phyloP scores from a whole-genome alignment of 2,113 vertebrate species.

The Saguinus imperator region DNA sequence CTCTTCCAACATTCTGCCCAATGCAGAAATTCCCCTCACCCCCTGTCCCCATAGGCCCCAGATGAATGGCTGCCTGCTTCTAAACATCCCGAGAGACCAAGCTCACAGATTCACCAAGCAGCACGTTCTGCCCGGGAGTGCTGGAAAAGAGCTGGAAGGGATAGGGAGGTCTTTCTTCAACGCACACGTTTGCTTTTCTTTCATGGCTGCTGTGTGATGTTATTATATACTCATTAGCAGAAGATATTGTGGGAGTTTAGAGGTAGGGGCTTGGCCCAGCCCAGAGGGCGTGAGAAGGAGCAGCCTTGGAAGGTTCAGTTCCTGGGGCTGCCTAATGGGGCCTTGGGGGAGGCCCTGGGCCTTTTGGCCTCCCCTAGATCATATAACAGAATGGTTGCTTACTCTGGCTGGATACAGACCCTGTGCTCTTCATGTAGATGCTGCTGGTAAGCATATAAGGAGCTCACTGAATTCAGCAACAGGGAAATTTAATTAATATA shows the following conservation, averaged over 20 bases:
- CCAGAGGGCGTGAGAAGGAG: no score
- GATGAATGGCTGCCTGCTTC: neutral
- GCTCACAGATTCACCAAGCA: neutral
- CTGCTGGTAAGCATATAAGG: neutral
- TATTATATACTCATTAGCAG: neutral
- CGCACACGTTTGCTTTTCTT: neutral
- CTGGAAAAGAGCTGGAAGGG: neutral
- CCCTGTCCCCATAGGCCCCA: neutral
- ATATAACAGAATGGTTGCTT: accelerated
- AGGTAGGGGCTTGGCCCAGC: neutral
- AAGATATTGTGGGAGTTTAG: neutral
- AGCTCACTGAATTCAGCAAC: constrained; percentile 5
- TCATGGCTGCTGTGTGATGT: neutral
- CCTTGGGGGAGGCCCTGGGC: neutral
- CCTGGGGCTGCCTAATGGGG: neutral
- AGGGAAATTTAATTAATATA: constrained; percentile 47
- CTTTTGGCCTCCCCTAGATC: neutral
- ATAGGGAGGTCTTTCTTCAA: neutral
- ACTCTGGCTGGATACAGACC: neutral
- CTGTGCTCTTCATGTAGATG: neutral
- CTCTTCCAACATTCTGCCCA: neutral
- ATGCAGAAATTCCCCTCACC: neutral
- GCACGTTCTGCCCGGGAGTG: neutral
- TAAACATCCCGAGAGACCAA: neutral
- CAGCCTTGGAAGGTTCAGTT: neutral